Evolutionary conservation across 2,888 invertebrate genomes (phyloP), one percentile per base, ranked within the genome.

Genomic region (Myopa tessellatipennis): DNA sequence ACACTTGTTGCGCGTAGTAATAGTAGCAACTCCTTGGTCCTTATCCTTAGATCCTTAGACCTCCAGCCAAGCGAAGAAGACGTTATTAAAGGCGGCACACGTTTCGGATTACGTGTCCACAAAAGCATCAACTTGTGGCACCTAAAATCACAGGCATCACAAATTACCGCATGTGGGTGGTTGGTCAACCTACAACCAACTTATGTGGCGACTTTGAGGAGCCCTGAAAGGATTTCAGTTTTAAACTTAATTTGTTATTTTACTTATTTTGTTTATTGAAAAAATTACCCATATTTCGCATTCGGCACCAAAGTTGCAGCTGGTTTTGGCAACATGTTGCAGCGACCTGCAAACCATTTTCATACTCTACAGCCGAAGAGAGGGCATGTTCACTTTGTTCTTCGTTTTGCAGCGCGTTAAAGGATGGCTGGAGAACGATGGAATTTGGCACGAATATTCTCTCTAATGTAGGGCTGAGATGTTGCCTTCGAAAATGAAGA

Each of bases 71-170:
- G 45, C 45, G 45, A 45, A 45, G 45, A 45, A 45, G 60, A 18
- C 52, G 40, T 65, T 80, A 83, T 80, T 83, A 81, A 81, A 84
- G 85, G 86, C 85, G 85, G 84, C 85, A 81, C 82, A 82, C 76
- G 86, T 85, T 83, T 86, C 85, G 83, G 80, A 82, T 85, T 85
- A 82, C 85, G 83, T 3, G 5, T 16, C 14, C n/a, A 14, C 55
- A n/a, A 55, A 8, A 12, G 55, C 55, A 55, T 38, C 38, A 36
- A 16, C 16, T 38, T 65, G 65, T 16, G 16, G 65, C 65, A 65
- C 38, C 65, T 65, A 16, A 34, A 65, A 65, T 38, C n/a, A 14
- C 7, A 26, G 63, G 63, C 18, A 45, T 45, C 71, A 72, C 60
- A 72, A 72, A 26, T 26, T 1, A 26, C 26, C 26, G 26, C 26